Conservation (phyloP, 1,140 invertebrate genomes). For the Cydia pomonella region DNA sequence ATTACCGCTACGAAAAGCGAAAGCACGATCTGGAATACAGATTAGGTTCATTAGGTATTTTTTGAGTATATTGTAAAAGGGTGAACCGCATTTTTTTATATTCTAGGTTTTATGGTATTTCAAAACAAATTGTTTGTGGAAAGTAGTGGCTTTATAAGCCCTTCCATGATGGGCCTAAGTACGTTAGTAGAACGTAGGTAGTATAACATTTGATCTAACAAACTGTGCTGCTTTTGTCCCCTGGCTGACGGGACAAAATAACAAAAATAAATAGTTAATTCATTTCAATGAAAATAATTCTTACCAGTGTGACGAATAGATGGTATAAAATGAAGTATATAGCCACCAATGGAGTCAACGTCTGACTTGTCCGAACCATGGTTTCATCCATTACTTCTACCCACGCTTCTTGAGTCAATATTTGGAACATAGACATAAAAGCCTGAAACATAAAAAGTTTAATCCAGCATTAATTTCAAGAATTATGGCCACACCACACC, state of each 20-base stretch:
- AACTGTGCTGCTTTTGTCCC: too few relatives aligned
- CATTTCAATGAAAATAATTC: conserved; percentile 46
- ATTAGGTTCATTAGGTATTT: not conserved
- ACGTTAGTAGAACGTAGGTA: too few relatives aligned
- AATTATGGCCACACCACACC: not conserved
- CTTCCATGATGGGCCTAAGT: too few relatives aligned
- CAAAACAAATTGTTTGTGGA: not conserved
- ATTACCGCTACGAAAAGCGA: conserved; percentile 99
- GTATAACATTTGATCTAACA: too few relatives aligned
- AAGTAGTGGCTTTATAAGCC: not conserved
- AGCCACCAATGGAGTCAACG: conserved; percentile 96
- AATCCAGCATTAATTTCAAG: conserved; percentile 10
- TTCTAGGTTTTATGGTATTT: too few relatives aligned
- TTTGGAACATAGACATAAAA: conserved; percentile 99
- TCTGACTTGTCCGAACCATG: conserved; percentile 95
- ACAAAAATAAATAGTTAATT: too few relatives aligned
- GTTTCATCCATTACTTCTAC: conserved; percentile 99
- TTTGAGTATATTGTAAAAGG: not conserved
- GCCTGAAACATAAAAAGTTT: conserved; percentile 83
- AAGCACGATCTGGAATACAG: conserved; percentile 93
- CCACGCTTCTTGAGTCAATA: conserved; percentile 99
- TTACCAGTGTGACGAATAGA: conserved; percentile 98
- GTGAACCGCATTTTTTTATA: too few relatives aligned
- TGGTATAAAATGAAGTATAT: conserved; percentile 99
- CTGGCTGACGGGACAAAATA: too few relatives aligned